Percentiles rank a stretch among this genome's conserved stretches.
These are phyloP conservation scores for Heliconius hermathena DNA, from an alignment of 1,140 invertebrate species.

Conservation along the genomic window DNA sequence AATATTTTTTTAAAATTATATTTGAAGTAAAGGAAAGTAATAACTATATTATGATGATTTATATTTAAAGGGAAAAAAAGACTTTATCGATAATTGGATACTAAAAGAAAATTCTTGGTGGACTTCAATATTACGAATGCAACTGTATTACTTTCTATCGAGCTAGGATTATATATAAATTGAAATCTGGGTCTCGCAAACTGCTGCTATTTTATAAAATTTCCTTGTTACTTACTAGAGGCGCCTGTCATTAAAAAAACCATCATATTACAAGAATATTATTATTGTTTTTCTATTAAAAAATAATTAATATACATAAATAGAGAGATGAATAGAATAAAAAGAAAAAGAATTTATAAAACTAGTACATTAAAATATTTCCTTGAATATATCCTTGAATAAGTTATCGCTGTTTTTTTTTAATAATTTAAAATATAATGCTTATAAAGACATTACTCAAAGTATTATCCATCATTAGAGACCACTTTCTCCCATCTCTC, in stretches of 20 bases:
- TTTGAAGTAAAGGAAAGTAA: not conserved
- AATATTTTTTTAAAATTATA: no score
- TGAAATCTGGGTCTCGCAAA: slow-evolving; percentile 41
- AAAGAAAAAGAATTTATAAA: not conserved
- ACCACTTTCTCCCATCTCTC: no score
- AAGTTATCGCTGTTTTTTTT: no score
- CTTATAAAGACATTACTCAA: no score
- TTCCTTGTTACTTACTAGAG: not conserved
- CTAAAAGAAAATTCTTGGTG: slow-evolving; percentile 43
- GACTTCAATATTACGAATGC: slow-evolving; percentile 46
- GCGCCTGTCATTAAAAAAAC: not conserved
- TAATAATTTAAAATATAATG: no score
- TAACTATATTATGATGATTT: not conserved
- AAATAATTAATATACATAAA: not conserved
- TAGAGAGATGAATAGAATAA: not conserved
- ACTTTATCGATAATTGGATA: slow-evolving; percentile 43
- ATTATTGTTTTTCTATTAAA: not conserved
- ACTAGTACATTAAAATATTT: no score
- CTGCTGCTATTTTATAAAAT: slow-evolving; percentile 36
- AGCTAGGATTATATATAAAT: slow-evolving; percentile 46
- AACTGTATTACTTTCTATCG: slow-evolving; percentile 45
- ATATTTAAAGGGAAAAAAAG: not conserved
- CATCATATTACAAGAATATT: not conserved
- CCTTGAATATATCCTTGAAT: no score
- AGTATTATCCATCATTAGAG: no score